These are phyloP conservation scores for Etheostoma cragini DNA, from an alignment of 2,113 vertebrate genomes.

Conservation along the genomic window DNA sequence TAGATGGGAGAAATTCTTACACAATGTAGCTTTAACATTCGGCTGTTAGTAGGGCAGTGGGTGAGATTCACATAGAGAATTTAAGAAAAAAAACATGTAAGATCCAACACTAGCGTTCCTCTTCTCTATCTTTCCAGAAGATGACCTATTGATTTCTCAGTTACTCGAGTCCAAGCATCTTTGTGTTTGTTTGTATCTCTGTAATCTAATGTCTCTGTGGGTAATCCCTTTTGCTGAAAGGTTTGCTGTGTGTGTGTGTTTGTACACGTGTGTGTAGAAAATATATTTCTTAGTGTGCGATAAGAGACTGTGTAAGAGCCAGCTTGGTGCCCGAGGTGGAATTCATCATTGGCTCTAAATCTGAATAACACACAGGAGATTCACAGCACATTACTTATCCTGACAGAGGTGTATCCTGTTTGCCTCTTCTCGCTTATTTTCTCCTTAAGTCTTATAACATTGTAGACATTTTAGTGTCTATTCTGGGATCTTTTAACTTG, in stretches of 20 bases:
- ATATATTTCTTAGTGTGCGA: conserved; percentile 38
- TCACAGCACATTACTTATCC: conserved; percentile 15
- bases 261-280: background rate
- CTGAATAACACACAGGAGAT: conserved; percentile 36
- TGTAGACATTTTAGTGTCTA: conserved; percentile 17
- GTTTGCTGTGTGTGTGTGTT: background rate
- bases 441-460: background rate
- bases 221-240: conserved; percentile 38
- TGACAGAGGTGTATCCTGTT: conserved; percentile 13
- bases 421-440: conserved; percentile 2
- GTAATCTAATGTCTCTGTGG: conserved; percentile 36
- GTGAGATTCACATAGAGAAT: background rate
- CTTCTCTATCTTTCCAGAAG: conserved; percentile 6
- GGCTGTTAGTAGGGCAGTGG: background rate
- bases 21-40: conserved; percentile 1
- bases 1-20: too few species aligned
- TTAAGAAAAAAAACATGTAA: background rate
- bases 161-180: conserved; percentile 23
- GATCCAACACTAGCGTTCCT: background rate
- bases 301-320: conserved; percentile 35
- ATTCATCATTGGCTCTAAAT: conserved; percentile 54
- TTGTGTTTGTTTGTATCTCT: conserved; percentile 24
- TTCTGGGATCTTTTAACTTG: conserved; percentile 4
- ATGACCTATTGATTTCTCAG: conserved; percentile 47
- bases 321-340: conserved; percentile 13